These are phyloP conservation scores for Dicaeum eximium DNA, from an alignment of 2,113 vertebrate species.

Conservation along the genomic window DNA sequence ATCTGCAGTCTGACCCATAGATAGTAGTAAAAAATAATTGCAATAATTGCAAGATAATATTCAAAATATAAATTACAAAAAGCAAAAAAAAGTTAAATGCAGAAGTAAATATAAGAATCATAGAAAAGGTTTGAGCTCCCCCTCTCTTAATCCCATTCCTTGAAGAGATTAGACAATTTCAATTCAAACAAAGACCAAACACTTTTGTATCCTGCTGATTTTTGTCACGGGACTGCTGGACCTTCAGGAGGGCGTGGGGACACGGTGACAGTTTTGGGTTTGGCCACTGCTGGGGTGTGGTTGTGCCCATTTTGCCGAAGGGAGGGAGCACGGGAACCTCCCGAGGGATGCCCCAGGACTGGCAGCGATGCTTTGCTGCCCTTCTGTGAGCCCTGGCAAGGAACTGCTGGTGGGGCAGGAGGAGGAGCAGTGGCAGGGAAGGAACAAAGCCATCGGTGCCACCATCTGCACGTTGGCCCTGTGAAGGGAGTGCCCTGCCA, in stretches of 20 bases:
- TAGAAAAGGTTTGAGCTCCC: background rate
- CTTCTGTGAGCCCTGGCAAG: background rate
- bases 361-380: background rate
- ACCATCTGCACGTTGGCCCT: slow-evolving; percentile 9
- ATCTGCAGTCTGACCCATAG: background rate
- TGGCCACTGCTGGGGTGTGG: background rate
- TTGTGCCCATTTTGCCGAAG: background rate
- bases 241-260: background rate
- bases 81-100: background rate
- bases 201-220: background rate
- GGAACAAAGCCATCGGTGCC: slow-evolving; percentile 32
- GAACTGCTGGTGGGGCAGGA: background rate
- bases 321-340: background rate
- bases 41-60: background rate
- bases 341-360: background rate
- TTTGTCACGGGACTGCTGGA: background rate
- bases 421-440: background rate
- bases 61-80: background rate
- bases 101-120: background rate
- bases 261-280: background rate
- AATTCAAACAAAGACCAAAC: background rate
- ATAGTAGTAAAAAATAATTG: background rate
- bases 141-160: background rate
- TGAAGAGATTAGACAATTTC: background rate
- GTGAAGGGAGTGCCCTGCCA: background rate